Base-by-base conservation (phyloP, 2,888 invertebrate genomes). In the Trachelus troglodyta region DNA sequence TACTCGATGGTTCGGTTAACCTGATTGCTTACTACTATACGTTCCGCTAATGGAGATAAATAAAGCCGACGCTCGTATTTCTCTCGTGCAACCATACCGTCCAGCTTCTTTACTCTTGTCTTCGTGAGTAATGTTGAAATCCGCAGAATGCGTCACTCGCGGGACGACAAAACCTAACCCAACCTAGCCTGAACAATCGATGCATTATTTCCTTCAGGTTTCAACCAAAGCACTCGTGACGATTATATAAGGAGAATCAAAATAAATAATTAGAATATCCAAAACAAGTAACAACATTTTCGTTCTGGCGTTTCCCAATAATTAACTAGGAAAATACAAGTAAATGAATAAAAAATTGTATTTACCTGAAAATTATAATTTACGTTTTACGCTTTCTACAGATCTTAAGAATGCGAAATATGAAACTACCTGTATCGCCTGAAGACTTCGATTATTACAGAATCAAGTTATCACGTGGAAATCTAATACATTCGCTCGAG, bases 1-100 rank as follows among this genome's bases (percentile, higher is more conserved):
- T 71, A 71, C 71, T 71, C 71, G 12, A 31, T 31, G 71, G 12
- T 33, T 71, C 71, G 71, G 71, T 71, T 71, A 71, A 71, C 71
- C 71, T 33, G 71, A 33, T 71, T 71, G 71, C 71, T 71, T 33
- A 33, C 71, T 33, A 15, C 31, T 71, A 31, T 71, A 9, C 71
- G 71, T 71, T 33, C 33, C 71, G 12, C 71, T 71, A 71, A 71
- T 71, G 33, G 71, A 33, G 71, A 71, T 71, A 71, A 71, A 71
- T 71, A 71, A 71, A 33, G 71, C 71, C 33, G 56, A 56, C 56
- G 56, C 56, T 56, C 56, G 56, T 56, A 56, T 56, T 56, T 56
- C 56, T 56, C 56, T 23, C 6, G 23, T 56, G 56, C 56, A 15
- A 23, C 56, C 56, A 56, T 56, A 56, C 56, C 56, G 56, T 56